Conservation (phyloP, 2,888 invertebrate genomes). For the Spatulosminthurus flaviceps region DNA sequence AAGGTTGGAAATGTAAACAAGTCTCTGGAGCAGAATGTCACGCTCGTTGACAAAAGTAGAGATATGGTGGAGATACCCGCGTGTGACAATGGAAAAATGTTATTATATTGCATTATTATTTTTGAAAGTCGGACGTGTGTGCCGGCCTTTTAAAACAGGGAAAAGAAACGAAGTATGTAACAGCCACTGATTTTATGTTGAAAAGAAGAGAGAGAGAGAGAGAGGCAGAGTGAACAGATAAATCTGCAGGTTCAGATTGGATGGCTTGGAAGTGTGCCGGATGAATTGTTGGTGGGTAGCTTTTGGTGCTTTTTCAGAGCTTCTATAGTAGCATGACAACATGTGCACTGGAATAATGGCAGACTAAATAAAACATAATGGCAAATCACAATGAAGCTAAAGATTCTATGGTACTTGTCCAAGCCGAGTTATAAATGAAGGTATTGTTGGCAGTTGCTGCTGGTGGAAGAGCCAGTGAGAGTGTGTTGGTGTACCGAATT, state of each 20-base stretch:
- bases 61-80: slow-evolving; percentile 20
- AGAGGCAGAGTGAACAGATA: slow-evolving; percentile 19
- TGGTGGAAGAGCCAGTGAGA: slow-evolving; percentile 26
- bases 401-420: slow-evolving; percentile 55
- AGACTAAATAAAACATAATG: slow-evolving; percentile 46
- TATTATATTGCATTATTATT: slow-evolving; percentile 17
- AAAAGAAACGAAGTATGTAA: slow-evolving; percentile 1
- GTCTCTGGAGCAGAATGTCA: slow-evolving; percentile 16
- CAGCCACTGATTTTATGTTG: background rate
- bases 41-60: slow-evolving; percentile 17
- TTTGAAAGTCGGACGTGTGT: background rate
- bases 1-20: background rate
- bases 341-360: slow-evolving; percentile 49
- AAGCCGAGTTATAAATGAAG: slow-evolving; percentile 52
- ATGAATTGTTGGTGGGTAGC: slow-evolving; percentile 42
- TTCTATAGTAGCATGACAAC: slow-evolving; percentile 45
- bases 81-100: slow-evolving; percentile 23
- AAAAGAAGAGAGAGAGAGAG: slow-evolving; percentile 5
- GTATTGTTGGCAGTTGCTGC: slow-evolving; percentile 30
- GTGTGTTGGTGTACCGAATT: slow-evolving; percentile 26
- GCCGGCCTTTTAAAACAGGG: slow-evolving; percentile 6
- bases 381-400: slow-evolving; percentile 51
- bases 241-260: slow-evolving; percentile 46
- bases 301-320: slow-evolving; percentile 15
- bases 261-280: slow-evolving; percentile 47